Evolutionary conservation across 2,888 invertebrate genomes (phyloP).

Genomic region (Temnothorax rugatulus): DNA sequence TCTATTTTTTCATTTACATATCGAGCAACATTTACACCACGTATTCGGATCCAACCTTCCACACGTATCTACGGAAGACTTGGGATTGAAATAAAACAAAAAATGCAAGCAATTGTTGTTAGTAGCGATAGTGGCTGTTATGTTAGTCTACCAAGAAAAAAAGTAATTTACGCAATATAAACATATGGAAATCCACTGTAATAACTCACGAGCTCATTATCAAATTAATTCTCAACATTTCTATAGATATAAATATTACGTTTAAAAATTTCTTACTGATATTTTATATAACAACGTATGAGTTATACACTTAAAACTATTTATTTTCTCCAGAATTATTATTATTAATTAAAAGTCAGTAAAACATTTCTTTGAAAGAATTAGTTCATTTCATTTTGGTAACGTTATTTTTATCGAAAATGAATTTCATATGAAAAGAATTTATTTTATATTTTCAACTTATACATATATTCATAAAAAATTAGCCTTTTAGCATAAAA

Average conservation of each 20-base stretch:
- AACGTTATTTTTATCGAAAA: not conserved
- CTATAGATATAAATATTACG: not conserved
- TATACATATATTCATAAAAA: not conserved
- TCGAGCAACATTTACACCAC: slow-evolving; percentile 84
- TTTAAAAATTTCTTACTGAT: not conserved
- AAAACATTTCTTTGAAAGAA: not conserved
- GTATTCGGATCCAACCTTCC: slow-evolving; percentile 89
- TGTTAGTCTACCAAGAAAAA: slow-evolving; percentile 17
- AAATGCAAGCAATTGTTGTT: slow-evolving; percentile 79
- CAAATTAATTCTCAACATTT: not conserved
- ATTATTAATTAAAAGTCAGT: not conserved
- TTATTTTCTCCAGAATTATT: not conserved
- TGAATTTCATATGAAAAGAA: not conserved
- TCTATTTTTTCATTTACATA: slow-evolving; percentile 43
- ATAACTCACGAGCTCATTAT: not conserved
- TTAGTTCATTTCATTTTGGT: not conserved
- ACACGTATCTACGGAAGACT: slow-evolving; percentile 90
- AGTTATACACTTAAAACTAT: not conserved
- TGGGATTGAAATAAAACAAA: slow-evolving; percentile 79
- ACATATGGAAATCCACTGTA: not conserved
- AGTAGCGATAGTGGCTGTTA: slow-evolving; percentile 56
- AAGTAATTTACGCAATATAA: not conserved
- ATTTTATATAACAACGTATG: not conserved
- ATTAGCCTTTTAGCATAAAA: not conserved
- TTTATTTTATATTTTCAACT: not conserved